Evolutionary conservation across 2,113 vertebrate genomes (phyloP), one percentile per base, ranked within the genome.

Genomic region (Athene cunicularia): DNA sequence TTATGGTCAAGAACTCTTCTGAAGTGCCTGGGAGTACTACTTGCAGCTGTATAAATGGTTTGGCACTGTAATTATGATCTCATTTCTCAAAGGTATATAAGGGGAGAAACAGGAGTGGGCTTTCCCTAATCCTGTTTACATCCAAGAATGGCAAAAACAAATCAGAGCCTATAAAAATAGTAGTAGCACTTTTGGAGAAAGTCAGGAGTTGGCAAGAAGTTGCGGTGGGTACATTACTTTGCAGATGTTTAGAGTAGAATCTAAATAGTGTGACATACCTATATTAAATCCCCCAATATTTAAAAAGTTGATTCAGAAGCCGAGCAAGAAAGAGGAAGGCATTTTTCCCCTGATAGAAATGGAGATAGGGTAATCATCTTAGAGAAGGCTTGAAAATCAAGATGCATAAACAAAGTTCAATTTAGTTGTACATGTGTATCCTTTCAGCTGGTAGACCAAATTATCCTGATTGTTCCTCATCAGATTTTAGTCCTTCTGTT

Each of bases 401-500:
- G 97, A 96, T 60, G 76, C 87, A 95, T 98, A 97, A 86, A 93
- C 90, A 94, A 87, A 88, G 67, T 87, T 91, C 87, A 96, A 95
- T 96, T 98, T 94, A 86, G 80, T 96, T 96, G 81, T 85, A 53
- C 71, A 82, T 92, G 90, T 94, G 95, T 96, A 77, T 96, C 75
- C 76, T 95, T 97, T 97, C 86, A 91, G 80, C 68, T 85, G 75
- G 74, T 93, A 91, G 95, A 95, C 90, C 93, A 94, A 97, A 98
- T 97, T 94, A 93, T 93, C 87, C 87, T 98, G 85, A 88, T 83
- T 96, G 92, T 83, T 93, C 83, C 96, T 97, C 95, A 97, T 98
- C 97, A 96, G 96, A 95, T 98, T 98, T 93, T 96, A 96, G 95
- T 91, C 97, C 97, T 97, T 96, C 96, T 97, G 95, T 97, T 97